Evolutionary conservation across 2,797 vertebrate genomes (phyloP).

Genomic region (Halcyon chelicuti): DNA sequence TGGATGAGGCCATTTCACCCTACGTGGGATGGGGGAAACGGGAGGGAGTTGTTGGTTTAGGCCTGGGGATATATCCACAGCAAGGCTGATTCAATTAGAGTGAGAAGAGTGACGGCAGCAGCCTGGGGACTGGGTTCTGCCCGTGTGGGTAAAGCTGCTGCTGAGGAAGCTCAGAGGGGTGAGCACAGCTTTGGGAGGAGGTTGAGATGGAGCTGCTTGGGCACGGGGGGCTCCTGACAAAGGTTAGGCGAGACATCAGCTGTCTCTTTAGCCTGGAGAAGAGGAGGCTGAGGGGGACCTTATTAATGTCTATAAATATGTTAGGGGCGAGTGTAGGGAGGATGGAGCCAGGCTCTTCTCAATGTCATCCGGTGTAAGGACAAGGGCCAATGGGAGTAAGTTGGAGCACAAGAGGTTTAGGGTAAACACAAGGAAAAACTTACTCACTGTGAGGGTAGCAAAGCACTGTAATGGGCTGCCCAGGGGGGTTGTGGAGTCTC

Average conservation of each 20-base stretch:
- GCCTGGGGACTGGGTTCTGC: not conserved
- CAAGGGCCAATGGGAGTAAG: too few relatives aligned
- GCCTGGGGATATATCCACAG: rapidly evolving
- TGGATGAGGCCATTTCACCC: not conserved
- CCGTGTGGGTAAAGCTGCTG: not conserved
- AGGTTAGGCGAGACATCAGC: rapidly evolving
- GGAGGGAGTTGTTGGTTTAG: not conserved
- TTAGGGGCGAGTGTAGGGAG: too few relatives aligned
- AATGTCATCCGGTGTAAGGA: too few relatives aligned
- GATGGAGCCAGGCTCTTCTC: too few relatives aligned
- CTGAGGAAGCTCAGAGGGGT: not conserved
- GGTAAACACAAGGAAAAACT: too few relatives aligned
- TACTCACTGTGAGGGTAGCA: too few relatives aligned
- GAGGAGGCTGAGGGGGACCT: too few relatives aligned
- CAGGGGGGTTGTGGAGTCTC: too few relatives aligned
- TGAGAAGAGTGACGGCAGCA: not conserved
- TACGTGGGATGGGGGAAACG: not conserved
- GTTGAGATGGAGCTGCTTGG: not conserved
- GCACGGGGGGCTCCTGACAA: not conserved
- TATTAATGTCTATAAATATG: too few relatives aligned
- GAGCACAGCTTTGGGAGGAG: not conserved
- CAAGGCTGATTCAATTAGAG: not conserved
- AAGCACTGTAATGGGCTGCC: too few relatives aligned
- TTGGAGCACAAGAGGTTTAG: too few relatives aligned
- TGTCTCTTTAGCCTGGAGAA: too few relatives aligned